Base-by-base conservation (phyloP, 2,113 vertebrate species). In the Megaceryle torquata region DNA sequence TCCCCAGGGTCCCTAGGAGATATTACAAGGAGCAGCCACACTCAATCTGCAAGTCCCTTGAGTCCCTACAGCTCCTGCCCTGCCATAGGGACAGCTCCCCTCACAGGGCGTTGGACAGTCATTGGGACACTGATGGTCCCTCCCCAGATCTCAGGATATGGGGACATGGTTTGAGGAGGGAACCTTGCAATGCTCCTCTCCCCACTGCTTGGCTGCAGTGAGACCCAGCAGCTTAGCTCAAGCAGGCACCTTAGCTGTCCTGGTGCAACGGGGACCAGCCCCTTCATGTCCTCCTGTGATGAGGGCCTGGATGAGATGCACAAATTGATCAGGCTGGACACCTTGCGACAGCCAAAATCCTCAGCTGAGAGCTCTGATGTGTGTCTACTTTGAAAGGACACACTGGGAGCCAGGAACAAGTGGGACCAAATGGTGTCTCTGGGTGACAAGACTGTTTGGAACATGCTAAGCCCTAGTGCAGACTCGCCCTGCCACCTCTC, bases 31-130 rank as follows among this genome's bases (percentile, higher is more conserved):
- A 64, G 17, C 63, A 68, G 31, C 29, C 68, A 39, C 1, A 1
- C 37, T 69, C 48, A 51, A 76, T 69, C 37, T 39, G 33, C 1
- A 5, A 28, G n/a, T 79, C 18, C 16, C 18, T 43, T 53, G 54
- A 9, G 11, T 85, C 22, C 18, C 43, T 57, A 43, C 33, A 68
- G 29, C 17, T 88, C 35, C 48, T 77, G 26, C 15, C 17, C 25
- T 0, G 2, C 39, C 8, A 33, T 15, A 26, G 3, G 5, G 35
- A 22, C 4, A 10, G 33, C 15, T 86, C 20, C 15, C 25, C 46
- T 35, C 0, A 0, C 5, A 75, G 35, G 28, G 29, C 89, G 4
- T 9, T 28, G 71, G 56, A 16, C 0, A 1, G 31, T 25, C 0
- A 1, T 41, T 51, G 69, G 51, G 48, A 70, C 41, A 48, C 41